Evolutionary conservation across 1,140 invertebrate genomes (phyloP).

Genomic region (Solenopsis invicta): DNA sequence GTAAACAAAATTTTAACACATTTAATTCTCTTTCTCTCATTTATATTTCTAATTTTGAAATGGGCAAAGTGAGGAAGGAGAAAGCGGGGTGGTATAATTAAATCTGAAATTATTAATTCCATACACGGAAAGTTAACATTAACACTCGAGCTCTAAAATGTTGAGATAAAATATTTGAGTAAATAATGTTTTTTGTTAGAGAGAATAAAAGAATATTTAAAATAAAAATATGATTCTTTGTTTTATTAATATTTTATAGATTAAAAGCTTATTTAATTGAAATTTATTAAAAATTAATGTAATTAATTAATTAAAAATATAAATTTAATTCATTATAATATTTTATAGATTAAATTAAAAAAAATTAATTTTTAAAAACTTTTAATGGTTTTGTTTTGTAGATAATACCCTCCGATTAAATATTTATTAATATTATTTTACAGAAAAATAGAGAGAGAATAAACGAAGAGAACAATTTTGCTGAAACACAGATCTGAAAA

Average conservation of each 20-base stretch:
- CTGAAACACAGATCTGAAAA: no score
- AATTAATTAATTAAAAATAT: neutral
- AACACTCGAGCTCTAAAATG: neutral
- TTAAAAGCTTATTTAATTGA: neutral
- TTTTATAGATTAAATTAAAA: neutral
- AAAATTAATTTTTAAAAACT: neutral
- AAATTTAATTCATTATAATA: neutral
- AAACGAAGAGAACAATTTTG: no score
- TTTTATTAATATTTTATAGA: neutral
- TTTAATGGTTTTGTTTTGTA: neutral
- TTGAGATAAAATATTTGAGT: neutral
- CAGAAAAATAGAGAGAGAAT: neutral
- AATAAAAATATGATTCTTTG: neutral
- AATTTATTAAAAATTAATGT: neutral
- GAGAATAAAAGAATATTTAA: neutral
- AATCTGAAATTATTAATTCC: neutral
- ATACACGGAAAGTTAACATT: neutral
- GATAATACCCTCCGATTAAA: neutral
- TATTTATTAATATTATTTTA: neutral
- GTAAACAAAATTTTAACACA: neutral
- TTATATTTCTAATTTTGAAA: neutral
- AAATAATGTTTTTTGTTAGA: neutral
- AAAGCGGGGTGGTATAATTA: neutral
- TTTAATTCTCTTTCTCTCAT: neutral
- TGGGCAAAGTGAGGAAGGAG: neutral